Evolutionary conservation across 1,140 invertebrate species (phyloP), one percentile per base, ranked within the genome.

Genomic region (Holotrichia oblita): DNA sequence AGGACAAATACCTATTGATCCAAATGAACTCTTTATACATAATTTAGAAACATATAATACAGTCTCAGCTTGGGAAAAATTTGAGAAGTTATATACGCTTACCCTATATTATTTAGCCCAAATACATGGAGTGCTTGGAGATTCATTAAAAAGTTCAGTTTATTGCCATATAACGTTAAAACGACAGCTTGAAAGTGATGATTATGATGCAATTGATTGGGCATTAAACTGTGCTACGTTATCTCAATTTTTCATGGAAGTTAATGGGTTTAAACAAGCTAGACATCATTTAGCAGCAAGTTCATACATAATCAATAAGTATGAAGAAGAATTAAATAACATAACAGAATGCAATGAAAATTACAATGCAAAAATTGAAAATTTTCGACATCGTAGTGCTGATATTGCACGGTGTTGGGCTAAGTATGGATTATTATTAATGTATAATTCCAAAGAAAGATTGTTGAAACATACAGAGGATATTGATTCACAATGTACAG

Each of bases 21-120:
- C 93, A 14, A 86, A 89, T 64, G 91, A 94, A 82, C 86, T 93
- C 40, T 90, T 94, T 80, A 87, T 85, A 78, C 80, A 83, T 0
- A 85, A 88, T 9, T 84, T 88, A 6, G 89, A 90, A 34, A 77
- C 81, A 27, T 84, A 83, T 14, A 86, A 88, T 78, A 79, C 85
- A 79, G 78, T 83, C 22, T 20, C 79, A 10, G 87, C 88, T 74
- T 86, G 87, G 48, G 86, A 88, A 85, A 87, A 90, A 80, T 89
- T 97, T 72, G 96, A 97, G 83, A 93, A 93, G 85, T 85, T 92
- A 2, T 91, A 96, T 82, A 98, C 95, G 0, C 87, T 95, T 3
- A 97, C 95, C 1, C 87, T 96, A 0, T 98, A 95, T 85, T 98
- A 96, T 85, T 87, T 97, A 76, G 97, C 96, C 17, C 96, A 98